A percentile compares a stretch with the other conserved stretches of the same genome.
phyloP scores from a whole-genome alignment of 2,888 invertebrate genomes.

The Gonocerus acuteangulatus region DNA sequence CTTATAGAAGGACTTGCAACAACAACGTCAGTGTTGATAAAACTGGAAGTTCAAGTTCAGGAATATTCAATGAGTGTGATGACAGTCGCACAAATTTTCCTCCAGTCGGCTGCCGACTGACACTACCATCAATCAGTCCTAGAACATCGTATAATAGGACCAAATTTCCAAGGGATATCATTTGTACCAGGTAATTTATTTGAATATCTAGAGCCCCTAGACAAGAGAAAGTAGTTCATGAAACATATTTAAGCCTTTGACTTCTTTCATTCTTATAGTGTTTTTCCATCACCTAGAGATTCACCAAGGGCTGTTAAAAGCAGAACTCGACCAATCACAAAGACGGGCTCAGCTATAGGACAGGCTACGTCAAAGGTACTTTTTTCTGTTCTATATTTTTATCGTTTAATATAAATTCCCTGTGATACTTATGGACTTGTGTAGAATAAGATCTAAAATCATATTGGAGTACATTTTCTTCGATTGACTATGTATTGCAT shows the following conservation, averaged over 20 bases:
- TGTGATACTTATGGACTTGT: neutral
- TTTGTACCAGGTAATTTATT: slow-evolving; percentile 28
- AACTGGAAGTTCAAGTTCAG: slow-evolving; percentile 29
- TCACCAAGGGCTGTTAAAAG: slow-evolving; percentile 16
- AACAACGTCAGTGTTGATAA: slow-evolving; percentile 36
- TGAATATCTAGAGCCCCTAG: neutral
- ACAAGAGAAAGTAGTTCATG: neutral
- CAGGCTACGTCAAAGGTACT: slow-evolving; percentile 36
- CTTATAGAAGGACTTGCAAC: slow-evolving; percentile 36
- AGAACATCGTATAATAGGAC: slow-evolving; percentile 33
- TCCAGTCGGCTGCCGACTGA: slow-evolving; percentile 30
- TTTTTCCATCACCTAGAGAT: slow-evolving; percentile 26
- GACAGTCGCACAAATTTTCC: slow-evolving; percentile 26
- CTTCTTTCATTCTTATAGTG: slow-evolving; percentile 19
- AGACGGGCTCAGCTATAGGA: slow-evolving; percentile 39
- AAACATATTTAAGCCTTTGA: neutral
- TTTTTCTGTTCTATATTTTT: neutral
- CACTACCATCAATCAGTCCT: slow-evolving; percentile 34
- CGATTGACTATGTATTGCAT: neutral
- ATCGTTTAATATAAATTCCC: too few species aligned
- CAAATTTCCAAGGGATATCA: slow-evolving; percentile 31
- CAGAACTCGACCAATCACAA: slow-evolving; percentile 31
- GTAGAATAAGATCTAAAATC: too few species aligned
- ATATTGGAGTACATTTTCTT: too few species aligned
- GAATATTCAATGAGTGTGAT: slow-evolving; percentile 31